Percentiles rank a stretch among this genome's conserved stretches.
These are phyloP conservation scores for Asbolus verrucosus DNA, from an alignment of 1,140 invertebrate species.

Conservation along the genomic window DNA sequence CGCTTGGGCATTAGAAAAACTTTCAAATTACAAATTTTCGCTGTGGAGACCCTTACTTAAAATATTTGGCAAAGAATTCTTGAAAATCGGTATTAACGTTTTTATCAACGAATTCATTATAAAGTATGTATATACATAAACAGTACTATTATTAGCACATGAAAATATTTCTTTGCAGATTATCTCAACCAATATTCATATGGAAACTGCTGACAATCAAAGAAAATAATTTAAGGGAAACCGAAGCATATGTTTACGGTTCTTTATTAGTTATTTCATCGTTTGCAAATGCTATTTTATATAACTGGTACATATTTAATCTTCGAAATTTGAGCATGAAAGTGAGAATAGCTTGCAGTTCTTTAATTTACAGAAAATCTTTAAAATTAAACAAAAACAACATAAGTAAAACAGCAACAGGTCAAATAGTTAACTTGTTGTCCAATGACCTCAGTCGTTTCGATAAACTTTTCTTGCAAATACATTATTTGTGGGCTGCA, in stretches of 20 bases:
- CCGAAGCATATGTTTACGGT: not conserved
- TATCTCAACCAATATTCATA: not conserved
- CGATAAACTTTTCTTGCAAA: conserved; percentile 73
- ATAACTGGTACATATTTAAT: not conserved
- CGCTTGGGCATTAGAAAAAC: not conserved
- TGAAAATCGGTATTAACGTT: not conserved
- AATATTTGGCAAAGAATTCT: not conserved
- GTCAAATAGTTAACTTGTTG: conserved; percentile 12
- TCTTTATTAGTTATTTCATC: not conserved
- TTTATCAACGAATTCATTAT: conserved; percentile 7
- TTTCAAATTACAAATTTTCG: not conserved
- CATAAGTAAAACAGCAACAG: not conserved
- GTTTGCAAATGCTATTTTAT: not conserved
- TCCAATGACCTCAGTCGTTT: conserved; percentile 76
- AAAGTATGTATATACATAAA: not conserved
- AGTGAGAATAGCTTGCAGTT: conserved; percentile 6
- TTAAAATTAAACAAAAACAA: not conserved
- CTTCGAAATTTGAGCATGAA: conserved; percentile 1
- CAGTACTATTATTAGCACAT: not conserved
- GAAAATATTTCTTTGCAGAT: not conserved
- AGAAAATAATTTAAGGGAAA: not conserved
- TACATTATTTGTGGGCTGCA: conserved; percentile 78
- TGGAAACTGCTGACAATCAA: not conserved
- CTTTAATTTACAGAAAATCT: conserved; percentile 10
- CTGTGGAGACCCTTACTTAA: not conserved